Evolutionary conservation across 2,113 vertebrate genomes (phyloP).

Genomic region (Corythornis vintsioides): DNA sequence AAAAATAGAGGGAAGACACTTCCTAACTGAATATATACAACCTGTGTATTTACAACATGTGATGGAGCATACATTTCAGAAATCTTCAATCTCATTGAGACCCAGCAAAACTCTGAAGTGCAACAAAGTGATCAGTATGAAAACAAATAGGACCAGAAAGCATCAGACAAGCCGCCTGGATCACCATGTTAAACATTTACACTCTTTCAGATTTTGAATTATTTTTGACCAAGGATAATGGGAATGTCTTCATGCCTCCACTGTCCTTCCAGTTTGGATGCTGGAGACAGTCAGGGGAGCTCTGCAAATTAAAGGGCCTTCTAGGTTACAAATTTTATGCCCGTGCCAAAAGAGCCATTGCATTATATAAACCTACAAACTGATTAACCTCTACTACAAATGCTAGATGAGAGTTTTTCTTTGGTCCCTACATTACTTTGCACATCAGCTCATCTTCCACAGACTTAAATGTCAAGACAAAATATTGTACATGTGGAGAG

Average conservation of each 20-base stretch:
- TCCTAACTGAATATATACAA: neutral
- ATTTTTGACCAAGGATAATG: neutral
- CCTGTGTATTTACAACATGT: rapidly evolving
- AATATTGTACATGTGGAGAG: neutral
- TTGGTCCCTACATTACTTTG: neutral
- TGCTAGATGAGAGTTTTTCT: neutral
- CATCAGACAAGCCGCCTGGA: neutral
- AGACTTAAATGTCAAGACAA: neutral
- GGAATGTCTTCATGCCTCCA: neutral
- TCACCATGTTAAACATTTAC: neutral
- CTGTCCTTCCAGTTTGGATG: neutral
- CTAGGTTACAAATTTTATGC: neutral
- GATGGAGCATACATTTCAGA: neutral
- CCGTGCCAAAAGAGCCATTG: neutral
- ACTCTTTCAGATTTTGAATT: neutral
- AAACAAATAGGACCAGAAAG: neutral
- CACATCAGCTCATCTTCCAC: neutral
- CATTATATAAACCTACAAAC: neutral
- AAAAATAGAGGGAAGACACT: neutral
- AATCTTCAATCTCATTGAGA: neutral
- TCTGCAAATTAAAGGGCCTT: neutral
- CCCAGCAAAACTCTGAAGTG: neutral
- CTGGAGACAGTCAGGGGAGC: rapidly evolving
- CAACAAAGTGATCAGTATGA: neutral
- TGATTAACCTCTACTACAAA: rapidly evolving